A percentile compares a stretch with the other conserved stretches of the same genome.
phyloP scores from a whole-genome alignment of 2,797 vertebrate genomes.

The Zalophus californianus region DNA sequence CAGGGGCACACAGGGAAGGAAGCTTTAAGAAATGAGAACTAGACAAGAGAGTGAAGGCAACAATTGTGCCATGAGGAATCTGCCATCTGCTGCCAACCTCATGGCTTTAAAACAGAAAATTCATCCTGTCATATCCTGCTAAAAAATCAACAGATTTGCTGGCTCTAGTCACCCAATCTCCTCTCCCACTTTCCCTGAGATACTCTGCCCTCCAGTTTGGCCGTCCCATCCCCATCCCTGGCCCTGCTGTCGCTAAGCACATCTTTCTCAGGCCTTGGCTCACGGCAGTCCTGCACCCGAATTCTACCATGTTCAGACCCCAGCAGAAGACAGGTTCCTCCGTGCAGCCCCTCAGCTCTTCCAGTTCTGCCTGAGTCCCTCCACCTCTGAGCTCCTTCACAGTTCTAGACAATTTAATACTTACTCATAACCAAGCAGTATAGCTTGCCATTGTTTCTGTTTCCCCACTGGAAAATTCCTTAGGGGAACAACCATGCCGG shows the following conservation, averaged over 20 bases:
- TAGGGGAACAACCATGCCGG: background rate
- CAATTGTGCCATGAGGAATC: background rate
- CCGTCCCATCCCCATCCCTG: background rate
- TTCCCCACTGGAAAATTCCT: constrained; percentile 30
- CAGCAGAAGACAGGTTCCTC: background rate
- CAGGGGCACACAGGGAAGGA: background rate
- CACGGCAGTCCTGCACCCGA: background rate
- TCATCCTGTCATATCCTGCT: background rate
- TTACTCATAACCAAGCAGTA: background rate
- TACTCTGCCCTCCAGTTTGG: background rate
- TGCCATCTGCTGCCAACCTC: background rate
- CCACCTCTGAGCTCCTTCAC: background rate
- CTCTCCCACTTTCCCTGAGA: background rate
- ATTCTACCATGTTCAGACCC: background rate
- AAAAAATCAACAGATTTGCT: background rate
- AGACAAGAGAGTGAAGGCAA: background rate
- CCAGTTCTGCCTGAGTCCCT: background rate
- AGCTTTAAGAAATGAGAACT: background rate
- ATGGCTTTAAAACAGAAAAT: background rate
- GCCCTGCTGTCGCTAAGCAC: background rate
- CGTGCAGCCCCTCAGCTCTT: background rate
- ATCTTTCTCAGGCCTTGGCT: background rate
- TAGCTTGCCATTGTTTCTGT: background rate
- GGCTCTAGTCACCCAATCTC: background rate
- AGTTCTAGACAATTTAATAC: background rate